phyloP scores from a whole-genome alignment of 2,797 vertebrate species.

The Leptodactylus fallax region DNA sequence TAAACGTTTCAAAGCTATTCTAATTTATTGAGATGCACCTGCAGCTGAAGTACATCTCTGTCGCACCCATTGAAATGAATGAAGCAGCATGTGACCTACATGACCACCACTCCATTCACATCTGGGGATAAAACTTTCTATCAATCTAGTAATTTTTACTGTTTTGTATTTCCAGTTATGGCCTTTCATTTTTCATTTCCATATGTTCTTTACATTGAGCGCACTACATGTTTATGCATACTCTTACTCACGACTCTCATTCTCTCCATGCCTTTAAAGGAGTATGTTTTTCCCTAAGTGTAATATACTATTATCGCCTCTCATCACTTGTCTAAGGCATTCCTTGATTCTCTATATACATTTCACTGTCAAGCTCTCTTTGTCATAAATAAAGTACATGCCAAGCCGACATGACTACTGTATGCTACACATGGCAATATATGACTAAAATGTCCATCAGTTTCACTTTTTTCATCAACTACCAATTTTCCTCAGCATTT shows the following conservation, averaged over 20 bases:
- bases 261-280: not conserved
- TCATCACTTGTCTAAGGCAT: not conserved
- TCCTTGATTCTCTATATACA: not conserved
- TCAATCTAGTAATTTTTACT: no score
- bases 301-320: not conserved
- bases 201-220: not conserved
- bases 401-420: conserved; percentile 5
- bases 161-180: no score
- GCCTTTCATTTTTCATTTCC: not conserved
- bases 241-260: not conserved
- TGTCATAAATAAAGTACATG: conserved; percentile 13
- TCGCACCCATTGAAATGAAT: no score
- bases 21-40: no score
- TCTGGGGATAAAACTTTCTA: no score
- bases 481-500: conserved; percentile 12
- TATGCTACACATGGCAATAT: not conserved
- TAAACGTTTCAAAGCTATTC: no score
- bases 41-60: no score
- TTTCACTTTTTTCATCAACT: conserved; percentile 12
- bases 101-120: no score
- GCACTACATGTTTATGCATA: not conserved
- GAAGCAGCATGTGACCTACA: no score
- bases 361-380: conserved; percentile 9
- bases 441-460: conserved; percentile 12
- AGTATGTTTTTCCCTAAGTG: not conserved